Percentiles rank a stretch among this genome's conserved stretches.
Evolutionary conservation across 1,140 invertebrate species (phyloP).

Genomic region (Eupeodes corollae): DNA sequence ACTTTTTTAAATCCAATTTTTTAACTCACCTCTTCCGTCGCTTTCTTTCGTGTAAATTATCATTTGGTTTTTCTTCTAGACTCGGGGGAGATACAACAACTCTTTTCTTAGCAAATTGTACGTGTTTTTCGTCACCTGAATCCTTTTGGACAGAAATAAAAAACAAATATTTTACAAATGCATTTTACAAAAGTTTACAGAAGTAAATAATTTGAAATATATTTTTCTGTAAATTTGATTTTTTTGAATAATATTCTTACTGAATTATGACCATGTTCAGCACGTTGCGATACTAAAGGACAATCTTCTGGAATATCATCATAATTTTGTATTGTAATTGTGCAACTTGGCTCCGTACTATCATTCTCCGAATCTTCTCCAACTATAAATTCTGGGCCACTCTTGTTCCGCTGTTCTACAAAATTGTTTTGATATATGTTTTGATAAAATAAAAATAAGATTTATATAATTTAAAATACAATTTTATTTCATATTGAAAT

Average conservation of each 20-base stretch:
- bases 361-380: conserved; percentile 34
- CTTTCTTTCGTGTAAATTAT: conserved; percentile 35
- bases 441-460: neutral
- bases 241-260: conserved; percentile 4
- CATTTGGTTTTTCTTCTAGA: conserved; percentile 33
- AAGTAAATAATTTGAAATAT: no score
- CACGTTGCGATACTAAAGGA: conserved; percentile 32
- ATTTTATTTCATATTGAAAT: no score
- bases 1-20: no score
- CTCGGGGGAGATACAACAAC: conserved; percentile 26
- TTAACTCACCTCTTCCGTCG: conserved; percentile 30
- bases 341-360: conserved; percentile 23
- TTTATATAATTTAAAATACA: neutral
- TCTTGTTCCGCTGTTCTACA: no score
- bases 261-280: conserved; percentile 34
- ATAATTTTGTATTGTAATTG: conserved; percentile 32
- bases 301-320: conserved; percentile 40
- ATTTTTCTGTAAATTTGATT: neutral
- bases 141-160: conserved; percentile 18
- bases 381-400: conserved; percentile 6
- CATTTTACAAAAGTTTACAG: no score
- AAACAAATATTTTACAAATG: neutral
- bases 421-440: neutral
- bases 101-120: conserved; percentile 34
- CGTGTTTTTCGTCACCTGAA: conserved; percentile 32